Conservation (phyloP, 2,888 invertebrate species). For the Prenolepis imparis region DNA sequence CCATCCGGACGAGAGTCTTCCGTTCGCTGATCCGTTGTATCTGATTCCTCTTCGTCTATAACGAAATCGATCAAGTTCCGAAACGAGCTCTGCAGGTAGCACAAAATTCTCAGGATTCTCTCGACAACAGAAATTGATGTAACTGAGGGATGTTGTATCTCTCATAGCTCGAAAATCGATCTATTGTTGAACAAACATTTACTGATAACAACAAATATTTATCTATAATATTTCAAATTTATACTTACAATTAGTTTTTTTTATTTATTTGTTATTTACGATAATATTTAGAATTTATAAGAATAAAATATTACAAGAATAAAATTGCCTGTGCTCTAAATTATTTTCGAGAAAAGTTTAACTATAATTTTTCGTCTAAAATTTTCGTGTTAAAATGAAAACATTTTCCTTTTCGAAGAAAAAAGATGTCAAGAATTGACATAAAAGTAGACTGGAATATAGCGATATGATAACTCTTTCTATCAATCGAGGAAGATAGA, state of each 20-base stretch:
- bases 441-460: conserved; percentile 3
- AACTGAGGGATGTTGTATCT: neutral
- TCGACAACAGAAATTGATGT: neutral
- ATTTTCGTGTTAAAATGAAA: neutral
- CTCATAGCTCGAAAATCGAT: neutral
- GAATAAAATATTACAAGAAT: neutral
- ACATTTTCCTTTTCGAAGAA: neutral
- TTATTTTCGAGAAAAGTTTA: neutral
- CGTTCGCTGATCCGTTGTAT: conserved; percentile 13
- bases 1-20: conserved; percentile 27
- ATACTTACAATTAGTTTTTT: neutral
- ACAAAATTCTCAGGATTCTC: neutral
- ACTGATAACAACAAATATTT: neutral
- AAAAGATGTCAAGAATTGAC: no score
- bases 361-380: conserved; percentile 1
- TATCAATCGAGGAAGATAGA: conserved; percentile 24
- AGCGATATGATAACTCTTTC: neutral
- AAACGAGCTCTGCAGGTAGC: neutral
- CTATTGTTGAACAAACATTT: neutral
- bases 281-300: neutral
- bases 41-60: conserved; percentile 13
- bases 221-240: neutral
- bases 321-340: neutral
- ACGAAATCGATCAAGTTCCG: conserved; percentile 15
- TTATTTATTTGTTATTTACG: neutral